phyloP scores from a whole-genome alignment of 2,113 vertebrate species.

The Malaclemys terrapin region DNA sequence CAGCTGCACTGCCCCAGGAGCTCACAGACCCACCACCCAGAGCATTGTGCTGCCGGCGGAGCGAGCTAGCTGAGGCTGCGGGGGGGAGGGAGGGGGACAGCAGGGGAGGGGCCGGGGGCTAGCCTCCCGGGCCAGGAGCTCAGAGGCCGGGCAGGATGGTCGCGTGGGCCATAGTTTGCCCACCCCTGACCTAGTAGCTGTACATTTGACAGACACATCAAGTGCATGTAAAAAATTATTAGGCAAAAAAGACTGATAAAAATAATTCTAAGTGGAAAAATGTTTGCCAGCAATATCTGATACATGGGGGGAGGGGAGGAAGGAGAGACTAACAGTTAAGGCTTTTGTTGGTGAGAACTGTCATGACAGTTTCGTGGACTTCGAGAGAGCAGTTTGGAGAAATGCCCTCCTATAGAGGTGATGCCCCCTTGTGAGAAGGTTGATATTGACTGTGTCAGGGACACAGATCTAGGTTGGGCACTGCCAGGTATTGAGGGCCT shows the following conservation, averaged over 20 bases:
- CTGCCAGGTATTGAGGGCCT: background rate
- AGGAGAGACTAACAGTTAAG: background rate
- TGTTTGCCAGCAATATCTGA: background rate
- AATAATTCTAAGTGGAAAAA: background rate
- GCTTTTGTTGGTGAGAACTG: background rate
- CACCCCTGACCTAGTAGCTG: background rate
- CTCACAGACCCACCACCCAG: no score
- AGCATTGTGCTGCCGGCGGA: no score
- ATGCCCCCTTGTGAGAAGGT: background rate
- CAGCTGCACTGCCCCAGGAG: no score
- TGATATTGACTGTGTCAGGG: rapidly evolving
- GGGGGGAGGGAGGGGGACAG: no score
- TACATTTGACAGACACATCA: background rate
- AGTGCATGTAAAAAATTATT: background rate
- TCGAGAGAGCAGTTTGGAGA: background rate
- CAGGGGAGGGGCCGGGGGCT: no score
- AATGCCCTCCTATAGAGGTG: background rate
- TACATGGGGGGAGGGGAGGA: background rate
- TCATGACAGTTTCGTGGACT: background rate
- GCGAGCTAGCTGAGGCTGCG: no score
- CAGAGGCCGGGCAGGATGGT: no score
- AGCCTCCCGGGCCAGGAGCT: no score
- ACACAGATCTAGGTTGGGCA: background rate
- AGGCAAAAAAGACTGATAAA: background rate
- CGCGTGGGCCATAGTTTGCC: no score